Percentiles rank a stretch among this genome's conserved stretches.
Conservation (phyloP, 1,140 invertebrate genomes). For the Drosophila nannoptera region DNA sequence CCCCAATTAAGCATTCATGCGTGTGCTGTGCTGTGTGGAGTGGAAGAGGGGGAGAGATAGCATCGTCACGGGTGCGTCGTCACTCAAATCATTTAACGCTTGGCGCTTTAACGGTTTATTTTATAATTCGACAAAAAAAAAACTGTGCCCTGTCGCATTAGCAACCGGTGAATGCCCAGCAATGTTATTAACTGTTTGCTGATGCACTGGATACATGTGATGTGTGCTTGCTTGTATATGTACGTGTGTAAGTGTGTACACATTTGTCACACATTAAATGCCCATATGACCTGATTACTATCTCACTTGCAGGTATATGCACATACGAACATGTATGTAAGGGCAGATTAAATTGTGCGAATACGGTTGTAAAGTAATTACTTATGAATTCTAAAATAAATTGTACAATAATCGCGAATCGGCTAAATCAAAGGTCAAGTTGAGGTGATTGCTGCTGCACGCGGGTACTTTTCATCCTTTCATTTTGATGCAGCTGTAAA, state of each 20-base stretch:
- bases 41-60: conserved; percentile 6
- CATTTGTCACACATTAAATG: conserved; percentile 16
- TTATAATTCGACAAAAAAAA: conserved; percentile 33
- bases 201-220: conserved; percentile 4
- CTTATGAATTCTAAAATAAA: conserved; percentile 26
- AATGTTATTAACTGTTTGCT: conserved; percentile 34
- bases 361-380: conserved; percentile 31
- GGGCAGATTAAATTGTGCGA: neutral
- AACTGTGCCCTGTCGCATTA: conserved; percentile 37
- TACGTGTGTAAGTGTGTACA: neutral
- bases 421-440: conserved; percentile 35
- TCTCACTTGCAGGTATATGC: neutral
- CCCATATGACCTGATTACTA: conserved; percentile 43
- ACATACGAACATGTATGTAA: neutral
- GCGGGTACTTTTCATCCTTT: neutral
- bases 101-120: conserved; percentile 42
- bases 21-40: conserved; percentile 1
- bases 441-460: neutral
- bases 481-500: conserved; percentile 18
- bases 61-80: conserved; percentile 41
- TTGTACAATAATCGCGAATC: conserved; percentile 15
- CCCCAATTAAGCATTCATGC: conserved; percentile 23
- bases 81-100: conserved; percentile 40
- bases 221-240: neutral
- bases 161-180: conserved; percentile 31